Evolutionary conservation across 2,113 vertebrate species (phyloP), one percentile per base, ranked within the genome.

Genomic region (Struthidea cinerea): DNA sequence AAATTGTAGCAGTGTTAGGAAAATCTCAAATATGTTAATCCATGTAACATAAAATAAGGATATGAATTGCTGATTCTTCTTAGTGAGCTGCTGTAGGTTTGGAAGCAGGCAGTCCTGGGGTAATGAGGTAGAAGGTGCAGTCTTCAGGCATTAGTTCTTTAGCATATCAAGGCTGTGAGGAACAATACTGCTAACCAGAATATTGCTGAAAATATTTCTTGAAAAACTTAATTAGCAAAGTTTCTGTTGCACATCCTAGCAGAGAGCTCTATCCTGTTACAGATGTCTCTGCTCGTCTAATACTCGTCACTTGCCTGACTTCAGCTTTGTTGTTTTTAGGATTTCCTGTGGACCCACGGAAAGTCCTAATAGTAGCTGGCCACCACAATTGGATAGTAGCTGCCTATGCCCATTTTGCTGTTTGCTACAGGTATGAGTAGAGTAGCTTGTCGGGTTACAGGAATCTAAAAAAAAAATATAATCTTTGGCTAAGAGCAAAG

Each of bases 301-400:
- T 80, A 49, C 13, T 32, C 1, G 6, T 77, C 20, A 16, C 59
- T 57, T 86, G 63, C 41, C 76, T 92, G 55, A 95, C 71, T 65
- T 83, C 10, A 74, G 23, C 33, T 96, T 70, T 81, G 21, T 57
- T 86, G 35, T 74, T 88, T 85, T 61, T 90, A 99, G 99, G 98
- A 59, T 98, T 99, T 87, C 98, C 98, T 56, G 98, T 99, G 94
- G 99, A 99, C 89, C 99, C 99, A 32, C 98, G 99, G 63, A 99
- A 99, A 94, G 99, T 99, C 94, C 94, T 99, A 7, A 99, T 99
- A 76, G 98, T 99, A 49, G 98, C 99, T 42, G 99, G 99, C 78
- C 99, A 99, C 94, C 99, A 99, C 97, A 99, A 99, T 90, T 99
- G 99, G 99, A 99, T 99, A 84, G 99, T 99, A 67, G 99, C 98